phyloP scores from a whole-genome alignment of 2,888 invertebrate species.

The Seira sanloemensis region DNA sequence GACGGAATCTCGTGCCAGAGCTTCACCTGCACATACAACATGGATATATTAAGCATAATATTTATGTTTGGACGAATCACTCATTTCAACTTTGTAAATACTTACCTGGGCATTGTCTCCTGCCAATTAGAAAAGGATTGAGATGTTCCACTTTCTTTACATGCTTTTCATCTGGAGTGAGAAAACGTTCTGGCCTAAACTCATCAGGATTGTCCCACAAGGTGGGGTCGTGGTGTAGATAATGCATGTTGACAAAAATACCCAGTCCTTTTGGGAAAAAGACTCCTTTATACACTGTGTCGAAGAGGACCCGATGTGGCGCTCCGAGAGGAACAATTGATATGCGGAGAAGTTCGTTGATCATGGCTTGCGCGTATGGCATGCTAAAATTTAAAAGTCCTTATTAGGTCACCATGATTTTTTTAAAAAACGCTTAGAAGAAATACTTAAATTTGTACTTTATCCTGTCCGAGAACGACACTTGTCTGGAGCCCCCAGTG shows the following conservation, averaged over 20 bases:
- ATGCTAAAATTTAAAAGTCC: constrained; percentile 5
- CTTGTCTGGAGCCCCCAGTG: constrained; percentile 31
- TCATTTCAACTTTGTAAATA: neutral
- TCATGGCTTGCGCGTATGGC: constrained; percentile 39
- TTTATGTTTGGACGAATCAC: neutral
- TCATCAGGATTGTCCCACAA: constrained; percentile 32
- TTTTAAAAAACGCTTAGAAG: neutral
- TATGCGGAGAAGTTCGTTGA: constrained; percentile 36
- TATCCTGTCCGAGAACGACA: constrained; percentile 34
- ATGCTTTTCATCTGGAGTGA: constrained; percentile 11
- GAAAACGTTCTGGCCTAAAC: constrained; percentile 36
- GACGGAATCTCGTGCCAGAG: constrained; percentile 21
- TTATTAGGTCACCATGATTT: no score
- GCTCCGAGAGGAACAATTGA: constrained; percentile 29
- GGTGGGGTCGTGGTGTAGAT: constrained; percentile 46
- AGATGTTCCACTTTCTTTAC: constrained; percentile 26
- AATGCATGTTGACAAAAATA: constrained; percentile 26
- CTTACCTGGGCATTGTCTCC: constrained; percentile 33
- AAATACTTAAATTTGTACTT: constrained; percentile 11
- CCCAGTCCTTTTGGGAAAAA: constrained; percentile 22
- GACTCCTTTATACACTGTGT: constrained; percentile 17
- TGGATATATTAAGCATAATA: neutral
- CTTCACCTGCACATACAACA: neutral
- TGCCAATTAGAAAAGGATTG: constrained; percentile 21
- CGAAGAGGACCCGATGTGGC: constrained; percentile 29